Base-by-base conservation (phyloP, 30 jellyfish, hydroid and myxozoan species). In the Sanderia malayensis region DNA sequence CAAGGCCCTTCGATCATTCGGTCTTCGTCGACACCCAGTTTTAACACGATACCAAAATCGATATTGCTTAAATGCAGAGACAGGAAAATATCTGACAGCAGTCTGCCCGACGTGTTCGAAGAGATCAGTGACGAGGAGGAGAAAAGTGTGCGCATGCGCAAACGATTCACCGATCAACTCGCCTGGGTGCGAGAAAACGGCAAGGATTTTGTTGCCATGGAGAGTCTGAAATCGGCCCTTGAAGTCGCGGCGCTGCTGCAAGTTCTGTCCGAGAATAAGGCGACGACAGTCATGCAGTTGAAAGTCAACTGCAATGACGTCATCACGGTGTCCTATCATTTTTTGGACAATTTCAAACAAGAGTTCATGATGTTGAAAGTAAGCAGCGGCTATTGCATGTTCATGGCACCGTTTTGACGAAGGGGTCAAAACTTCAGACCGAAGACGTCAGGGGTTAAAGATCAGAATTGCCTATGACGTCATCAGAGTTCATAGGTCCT, bases 311-410 rank as follows among this genome's bases (percentile, higher is more conserved):
- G 80, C 31, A 79, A 57, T 45, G 77, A 70, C 15, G n/a, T n/a
- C n/a, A 28, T 82, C 3, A 71, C 87, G 6, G 69, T 71, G n/a
- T 58, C 80, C 18, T 82, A 82, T 29, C 94, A 82, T 21, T 82
- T 82, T 28, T 49, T 82, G 52, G 84, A 79, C 23, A 55, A 59
- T 23, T 82, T 82, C 71, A 70, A 41, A 31, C 94, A 82, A 22
- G 84, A 82, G 19, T 82, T 82, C 60, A 82, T 82, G 94, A 82
- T 82, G 94, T 32, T 82, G 23, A 82, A 82, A 60, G 59, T 72
- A 7, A 32, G 44, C 27, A 68, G 46, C 11, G 61, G 45, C 25
- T 69, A 82, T 27, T 82, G 87, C 74, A 49, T 70, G 73, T 82
- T 82, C 24, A 61, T 82, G 86, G 83, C 87, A 21, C 94, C 94